A percentile compares a stretch with the other conserved stretches of the same genome.
These are phyloP conservation scores for Drosophila colorata DNA, from an alignment of 2,888 invertebrate species.

Conservation along the genomic window DNA sequence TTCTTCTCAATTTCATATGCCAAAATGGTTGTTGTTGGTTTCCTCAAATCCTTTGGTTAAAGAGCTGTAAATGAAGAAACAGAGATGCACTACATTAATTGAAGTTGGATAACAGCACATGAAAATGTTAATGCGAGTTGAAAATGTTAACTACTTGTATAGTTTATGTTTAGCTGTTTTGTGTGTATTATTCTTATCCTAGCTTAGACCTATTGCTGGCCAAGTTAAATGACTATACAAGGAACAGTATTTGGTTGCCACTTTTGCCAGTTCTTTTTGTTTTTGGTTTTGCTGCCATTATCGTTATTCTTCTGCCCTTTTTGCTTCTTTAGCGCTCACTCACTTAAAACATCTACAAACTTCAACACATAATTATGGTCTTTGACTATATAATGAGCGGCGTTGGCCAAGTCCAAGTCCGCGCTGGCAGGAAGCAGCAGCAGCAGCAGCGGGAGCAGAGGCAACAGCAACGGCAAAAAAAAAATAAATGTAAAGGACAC, in stretches of 20 bases:
- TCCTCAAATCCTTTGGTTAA: conserved; percentile 72
- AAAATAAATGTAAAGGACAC: conserved; percentile 73
- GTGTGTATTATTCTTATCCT: conserved; percentile 8
- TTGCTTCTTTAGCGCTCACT: conserved; percentile 38
- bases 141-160: background rate
- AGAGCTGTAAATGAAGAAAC: conserved; percentile 48
- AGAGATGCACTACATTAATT: conserved; percentile 5
- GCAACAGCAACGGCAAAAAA: conserved; percentile 10
- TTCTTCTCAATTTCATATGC: conserved; percentile 34
- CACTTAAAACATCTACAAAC: conserved; percentile 73
- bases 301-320: conserved; percentile 36
- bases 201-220: conserved; percentile 4
- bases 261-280: conserved; percentile 12
- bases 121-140: background rate
- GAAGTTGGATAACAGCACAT: background rate
- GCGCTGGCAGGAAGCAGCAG: conserved; percentile 66
- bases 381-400: conserved; percentile 79
- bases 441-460: conserved; percentile 18
- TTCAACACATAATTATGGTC: conserved; percentile 81
- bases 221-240: conserved; percentile 33
- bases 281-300: conserved; percentile 28
- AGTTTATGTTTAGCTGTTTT: conserved; percentile 4
- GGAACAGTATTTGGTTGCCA: conserved; percentile 37
- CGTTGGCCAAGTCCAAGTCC: conserved; percentile 65
- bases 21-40: conserved; percentile 43